Evolutionary conservation across 2,888 invertebrate genomes (phyloP).

Genomic region (Belgica antarctica): DNA sequence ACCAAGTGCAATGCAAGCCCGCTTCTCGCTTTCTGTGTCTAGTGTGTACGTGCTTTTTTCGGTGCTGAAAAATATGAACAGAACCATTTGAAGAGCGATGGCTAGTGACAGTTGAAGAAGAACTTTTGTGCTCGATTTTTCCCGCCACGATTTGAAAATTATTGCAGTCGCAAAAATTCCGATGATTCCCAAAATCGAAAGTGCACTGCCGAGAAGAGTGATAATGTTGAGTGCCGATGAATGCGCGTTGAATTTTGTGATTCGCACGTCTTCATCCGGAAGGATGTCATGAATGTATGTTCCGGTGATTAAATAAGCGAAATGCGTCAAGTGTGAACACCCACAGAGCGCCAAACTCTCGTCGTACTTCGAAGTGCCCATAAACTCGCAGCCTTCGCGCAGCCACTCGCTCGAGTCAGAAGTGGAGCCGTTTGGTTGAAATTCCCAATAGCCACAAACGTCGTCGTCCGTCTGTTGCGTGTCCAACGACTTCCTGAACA

Average conservation of each 20-base stretch:
- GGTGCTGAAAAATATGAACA: constrained; percentile 52
- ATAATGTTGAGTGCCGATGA: constrained; percentile 59
- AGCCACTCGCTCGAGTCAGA: constrained; percentile 58
- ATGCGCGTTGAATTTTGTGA: constrained; percentile 51
- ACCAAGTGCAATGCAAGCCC: constrained; percentile 61
- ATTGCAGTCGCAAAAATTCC: constrained; percentile 62
- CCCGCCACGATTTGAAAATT: constrained; percentile 61
- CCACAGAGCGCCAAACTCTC: constrained; percentile 55
- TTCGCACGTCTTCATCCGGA: constrained; percentile 48
- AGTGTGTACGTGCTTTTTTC: constrained; percentile 49
- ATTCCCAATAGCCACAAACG: constrained; percentile 62
- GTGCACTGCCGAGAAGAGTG: constrained; percentile 60
- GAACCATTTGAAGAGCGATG: constrained; percentile 60
- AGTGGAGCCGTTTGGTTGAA: constrained; percentile 48
- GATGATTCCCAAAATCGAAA: constrained; percentile 59
- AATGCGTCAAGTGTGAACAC: constrained; percentile 63
- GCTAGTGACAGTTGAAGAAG: constrained; percentile 64
- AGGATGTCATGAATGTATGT: constrained; percentile 49
- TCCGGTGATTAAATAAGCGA: constrained; percentile 58
- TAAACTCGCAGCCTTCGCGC: constrained; percentile 57
- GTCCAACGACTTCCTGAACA: constrained; percentile 53
- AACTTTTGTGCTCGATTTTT: constrained; percentile 64
- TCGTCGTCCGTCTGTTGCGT: constrained; percentile 46
- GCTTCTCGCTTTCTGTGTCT: constrained; percentile 49
- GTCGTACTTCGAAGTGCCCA: constrained; percentile 50